Evolutionary conservation across 2,797 vertebrate genomes (phyloP).

Genomic region (Mallotus villosus): DNA sequence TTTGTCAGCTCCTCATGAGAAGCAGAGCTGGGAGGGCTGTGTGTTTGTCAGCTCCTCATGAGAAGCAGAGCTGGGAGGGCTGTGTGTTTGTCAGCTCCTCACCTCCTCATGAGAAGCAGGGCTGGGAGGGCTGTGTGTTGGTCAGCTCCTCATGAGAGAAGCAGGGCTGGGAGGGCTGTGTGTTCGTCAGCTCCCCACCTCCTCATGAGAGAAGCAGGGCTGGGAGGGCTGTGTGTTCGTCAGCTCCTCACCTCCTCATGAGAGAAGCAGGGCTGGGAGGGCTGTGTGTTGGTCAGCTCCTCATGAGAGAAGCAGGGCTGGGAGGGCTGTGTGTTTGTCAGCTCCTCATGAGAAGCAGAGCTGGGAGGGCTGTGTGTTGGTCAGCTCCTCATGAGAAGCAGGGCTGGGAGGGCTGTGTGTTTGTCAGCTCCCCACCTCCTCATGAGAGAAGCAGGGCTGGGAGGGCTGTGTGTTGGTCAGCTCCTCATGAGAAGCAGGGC

Average conservation of each 20-base stretch:
- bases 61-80: conserved; percentile 9
- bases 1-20: conserved; percentile 4
- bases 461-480: conserved; percentile 5
- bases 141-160: background rate
- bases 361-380: conserved; percentile 3
- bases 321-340: conserved; percentile 5
- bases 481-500: conserved; percentile 8
- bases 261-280: conserved; percentile 11
- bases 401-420: conserved; percentile 4
- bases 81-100: conserved; percentile 5
- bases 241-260: conserved; percentile 6
- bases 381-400: conserved; percentile 6
- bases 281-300: background rate
- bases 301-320: conserved; percentile 12
- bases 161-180: conserved; percentile 8
- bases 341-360: conserved; percentile 7
- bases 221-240: conserved; percentile 3
- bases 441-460: conserved; percentile 14
- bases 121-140: conserved; percentile 5
- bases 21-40: conserved; percentile 6
- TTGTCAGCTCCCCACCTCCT: conserved; percentile 2
- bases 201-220: conserved; percentile 12
- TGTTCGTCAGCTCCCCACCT: conserved; percentile 7
- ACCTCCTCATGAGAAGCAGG: conserved; percentile 13
- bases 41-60: conserved; percentile 6